These are phyloP conservation scores for Silurus lanzhouensis DNA, from an alignment of 2,797 vertebrate species.

Conservation along the genomic window DNA sequence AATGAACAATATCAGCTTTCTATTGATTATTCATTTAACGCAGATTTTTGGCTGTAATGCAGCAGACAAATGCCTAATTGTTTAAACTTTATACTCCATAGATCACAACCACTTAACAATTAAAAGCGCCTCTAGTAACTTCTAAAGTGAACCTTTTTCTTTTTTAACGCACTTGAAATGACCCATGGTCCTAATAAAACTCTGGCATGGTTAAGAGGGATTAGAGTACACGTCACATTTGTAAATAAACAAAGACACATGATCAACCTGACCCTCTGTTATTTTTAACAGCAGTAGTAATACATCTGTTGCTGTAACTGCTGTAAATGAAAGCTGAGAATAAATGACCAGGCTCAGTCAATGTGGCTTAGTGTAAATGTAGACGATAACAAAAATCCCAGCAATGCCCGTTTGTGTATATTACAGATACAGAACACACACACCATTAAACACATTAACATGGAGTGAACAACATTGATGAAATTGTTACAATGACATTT, in stretches of 20 bases:
- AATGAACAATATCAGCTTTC: no score
- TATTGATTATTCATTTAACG: no score
- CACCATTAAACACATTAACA: no score
- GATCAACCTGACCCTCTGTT: constrained; percentile 29
- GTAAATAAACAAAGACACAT: constrained; percentile 51
- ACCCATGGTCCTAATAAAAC: constrained; percentile 21
- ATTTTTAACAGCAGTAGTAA: constrained; percentile 41
- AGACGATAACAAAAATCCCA: background rate
- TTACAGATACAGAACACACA: background rate
- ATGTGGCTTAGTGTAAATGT: background rate
- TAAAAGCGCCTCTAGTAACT: background rate
- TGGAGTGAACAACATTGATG: no score
- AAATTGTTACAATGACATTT: no score
- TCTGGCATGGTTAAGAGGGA: constrained; percentile 17
- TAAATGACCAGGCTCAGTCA: background rate
- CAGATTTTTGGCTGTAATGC: background rate
- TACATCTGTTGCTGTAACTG: constrained; percentile 11
- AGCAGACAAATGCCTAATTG: background rate
- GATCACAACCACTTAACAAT: background rate
- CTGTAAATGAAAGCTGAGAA: constrained; percentile 18
- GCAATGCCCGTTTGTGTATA: background rate
- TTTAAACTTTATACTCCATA: background rate
- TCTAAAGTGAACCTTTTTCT: constrained; percentile 6
- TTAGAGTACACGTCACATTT: constrained; percentile 20
- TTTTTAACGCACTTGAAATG: constrained; percentile 3